phyloP scores from a whole-genome alignment of 92 coral and sea anemone species.

The Meandrina meandrites region DNA sequence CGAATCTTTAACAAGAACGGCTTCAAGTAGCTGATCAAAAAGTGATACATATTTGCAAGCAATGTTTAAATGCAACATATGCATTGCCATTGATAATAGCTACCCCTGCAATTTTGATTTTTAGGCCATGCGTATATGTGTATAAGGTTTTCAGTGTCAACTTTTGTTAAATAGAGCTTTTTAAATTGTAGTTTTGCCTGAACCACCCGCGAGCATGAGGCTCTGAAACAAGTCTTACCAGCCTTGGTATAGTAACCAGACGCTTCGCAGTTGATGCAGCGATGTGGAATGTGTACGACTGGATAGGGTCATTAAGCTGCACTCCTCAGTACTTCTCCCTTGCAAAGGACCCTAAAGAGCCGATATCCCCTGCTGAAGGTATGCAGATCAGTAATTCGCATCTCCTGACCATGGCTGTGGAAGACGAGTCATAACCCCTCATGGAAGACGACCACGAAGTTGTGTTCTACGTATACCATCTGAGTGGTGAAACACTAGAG shows the following conservation, averaged over 20 bases:
- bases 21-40: too few species aligned
- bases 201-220: too few species aligned
- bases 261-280: background rate
- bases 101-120: too few species aligned
- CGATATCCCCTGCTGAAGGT: slow-evolving; percentile 3
- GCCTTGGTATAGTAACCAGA: slow-evolving; percentile 9
- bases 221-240: too few species aligned
- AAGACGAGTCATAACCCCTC: background rate
- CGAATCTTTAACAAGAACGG: background rate
- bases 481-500: background rate
- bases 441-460: slow-evolving; percentile 12
- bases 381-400: background rate
- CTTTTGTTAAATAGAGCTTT: too few species aligned
- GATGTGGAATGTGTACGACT: slow-evolving; percentile 40
- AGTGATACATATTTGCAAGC: too few species aligned
- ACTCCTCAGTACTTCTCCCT: slow-evolving; percentile 5
- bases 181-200: too few species aligned
- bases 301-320: slow-evolving; percentile 8
- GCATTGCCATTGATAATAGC: too few species aligned
- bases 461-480: background rate
- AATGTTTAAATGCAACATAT: too few species aligned
- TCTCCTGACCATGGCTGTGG: background rate
- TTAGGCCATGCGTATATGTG: too few species aligned
- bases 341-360: background rate
- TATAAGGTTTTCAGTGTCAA: too few species aligned